A percentile compares a stretch with the other conserved stretches of the same genome.
phyloP scores from a whole-genome alignment of 2,113 vertebrate genomes.

The Hippocampus abdominalis region DNA sequence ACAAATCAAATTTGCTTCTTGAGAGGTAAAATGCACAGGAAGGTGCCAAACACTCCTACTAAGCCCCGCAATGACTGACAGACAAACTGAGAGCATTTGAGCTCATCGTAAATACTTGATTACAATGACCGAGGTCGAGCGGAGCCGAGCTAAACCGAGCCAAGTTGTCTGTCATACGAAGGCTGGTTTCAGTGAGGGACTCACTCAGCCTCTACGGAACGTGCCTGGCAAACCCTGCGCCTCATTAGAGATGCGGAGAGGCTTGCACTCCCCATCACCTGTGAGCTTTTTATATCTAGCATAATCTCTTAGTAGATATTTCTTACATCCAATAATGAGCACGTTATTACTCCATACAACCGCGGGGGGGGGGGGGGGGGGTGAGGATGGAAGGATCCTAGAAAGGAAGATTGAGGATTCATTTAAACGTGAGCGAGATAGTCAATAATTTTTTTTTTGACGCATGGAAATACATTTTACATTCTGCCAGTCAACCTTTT shows the following conservation, averaged over 20 bases:
- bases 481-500: too few relatives aligned
- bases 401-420: neutral
- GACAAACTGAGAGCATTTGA: conserved; percentile 44
- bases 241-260: conserved; percentile 69
- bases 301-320: conserved; percentile 74
- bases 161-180: conserved; percentile 34
- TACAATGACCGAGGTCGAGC: conserved; percentile 52
- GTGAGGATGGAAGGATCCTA: neutral
- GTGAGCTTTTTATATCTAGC: conserved; percentile 69
- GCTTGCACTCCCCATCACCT: conserved; percentile 64
- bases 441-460: neutral
- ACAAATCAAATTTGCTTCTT: neutral
- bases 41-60: conserved; percentile 20
- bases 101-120: conserved; percentile 60
- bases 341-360: conserved; percentile 69
- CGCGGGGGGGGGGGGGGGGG: conserved; percentile 1
- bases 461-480: too few relatives aligned
- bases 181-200: conserved; percentile 27
- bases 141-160: conserved; percentile 38
- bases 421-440: neutral
- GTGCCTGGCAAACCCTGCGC: conserved; percentile 48
- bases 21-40: neutral
- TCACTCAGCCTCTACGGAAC: conserved; percentile 43
- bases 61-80: conserved; percentile 46
- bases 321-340: conserved; percentile 72